Percentiles rank a stretch among this genome's conserved stretches.
Conservation (phyloP, 2,888 invertebrate species). For the Cheilosia vernalis region DNA sequence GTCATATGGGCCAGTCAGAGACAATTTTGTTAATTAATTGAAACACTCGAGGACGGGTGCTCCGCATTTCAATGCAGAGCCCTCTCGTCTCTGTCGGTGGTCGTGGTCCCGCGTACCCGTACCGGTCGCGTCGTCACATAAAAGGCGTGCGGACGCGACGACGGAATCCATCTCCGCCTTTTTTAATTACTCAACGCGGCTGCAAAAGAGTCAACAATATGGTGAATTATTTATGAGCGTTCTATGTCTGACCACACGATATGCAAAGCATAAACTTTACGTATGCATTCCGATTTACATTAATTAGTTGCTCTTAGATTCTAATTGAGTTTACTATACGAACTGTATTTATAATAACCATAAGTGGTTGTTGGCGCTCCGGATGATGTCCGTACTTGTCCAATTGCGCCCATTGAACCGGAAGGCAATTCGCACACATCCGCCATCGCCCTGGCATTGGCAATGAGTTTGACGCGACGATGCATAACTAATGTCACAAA, state of each 20-base stretch:
- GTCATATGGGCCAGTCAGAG: conserved; percentile 68
- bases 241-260: conserved; percentile 34
- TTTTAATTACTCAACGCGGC: conserved; percentile 60
- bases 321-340: conserved; percentile 36
- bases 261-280: conserved; percentile 61
- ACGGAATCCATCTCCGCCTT: conserved; percentile 56
- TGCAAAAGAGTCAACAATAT: conserved; percentile 36
- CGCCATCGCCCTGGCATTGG: conserved; percentile 23
- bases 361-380: conserved; percentile 12
- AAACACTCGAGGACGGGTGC: conserved; percentile 67
- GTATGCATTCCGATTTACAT: conserved; percentile 67
- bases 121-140: background rate
- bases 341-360: background rate
- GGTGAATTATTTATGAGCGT: conserved; percentile 71
- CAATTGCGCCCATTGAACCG: conserved; percentile 59
- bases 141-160: conserved; percentile 41
- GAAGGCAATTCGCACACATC: conserved; percentile 36
- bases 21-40: conserved; percentile 73
- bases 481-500: background rate
- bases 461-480: background rate
- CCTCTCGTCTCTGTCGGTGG: conserved; percentile 52
- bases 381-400: conserved; percentile 54
- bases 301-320: conserved; percentile 65
- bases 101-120: conserved; percentile 1
- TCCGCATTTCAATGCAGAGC: conserved; percentile 59